Conservation (phyloP, 64 coral and sea anemone genomes). For the Montipora sp. region DNA sequence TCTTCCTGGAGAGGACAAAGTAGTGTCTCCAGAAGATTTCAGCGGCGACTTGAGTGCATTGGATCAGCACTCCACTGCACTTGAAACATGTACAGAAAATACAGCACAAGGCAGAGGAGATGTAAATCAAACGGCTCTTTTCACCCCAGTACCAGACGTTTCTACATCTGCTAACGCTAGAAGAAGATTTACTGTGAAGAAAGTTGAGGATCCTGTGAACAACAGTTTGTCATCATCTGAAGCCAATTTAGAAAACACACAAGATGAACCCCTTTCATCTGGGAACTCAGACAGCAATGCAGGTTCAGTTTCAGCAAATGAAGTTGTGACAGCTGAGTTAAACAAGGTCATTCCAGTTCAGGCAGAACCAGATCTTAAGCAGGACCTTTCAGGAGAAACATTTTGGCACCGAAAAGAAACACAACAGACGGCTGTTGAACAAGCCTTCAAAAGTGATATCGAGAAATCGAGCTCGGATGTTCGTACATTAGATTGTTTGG, state of each 20-base stretch:
- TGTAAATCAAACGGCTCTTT: background rate
- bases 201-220: conserved; percentile 16
- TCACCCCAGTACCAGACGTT: background rate
- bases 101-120: background rate
- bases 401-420: background rate
- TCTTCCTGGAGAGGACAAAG: background rate
- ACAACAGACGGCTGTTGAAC: background rate
- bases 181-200: conserved; percentile 32
- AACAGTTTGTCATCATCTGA: background rate
- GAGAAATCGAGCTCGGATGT: background rate
- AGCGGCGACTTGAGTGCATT: background rate
- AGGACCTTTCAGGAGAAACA: background rate
- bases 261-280: background rate
- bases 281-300: background rate
- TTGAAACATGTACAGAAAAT: background rate
- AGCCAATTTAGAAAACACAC: background rate
- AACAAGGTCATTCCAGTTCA: conserved; percentile 5
- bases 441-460: background rate
- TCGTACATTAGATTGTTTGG: background rate
- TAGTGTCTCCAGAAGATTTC: background rate
- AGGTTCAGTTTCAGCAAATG: background rate
- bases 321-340: background rate
- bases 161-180: background rate
- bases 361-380: background rate
- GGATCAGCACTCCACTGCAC: background rate